Conservation (phyloP, 2,888 invertebrate species). For the Orchesellides sinensis region DNA sequence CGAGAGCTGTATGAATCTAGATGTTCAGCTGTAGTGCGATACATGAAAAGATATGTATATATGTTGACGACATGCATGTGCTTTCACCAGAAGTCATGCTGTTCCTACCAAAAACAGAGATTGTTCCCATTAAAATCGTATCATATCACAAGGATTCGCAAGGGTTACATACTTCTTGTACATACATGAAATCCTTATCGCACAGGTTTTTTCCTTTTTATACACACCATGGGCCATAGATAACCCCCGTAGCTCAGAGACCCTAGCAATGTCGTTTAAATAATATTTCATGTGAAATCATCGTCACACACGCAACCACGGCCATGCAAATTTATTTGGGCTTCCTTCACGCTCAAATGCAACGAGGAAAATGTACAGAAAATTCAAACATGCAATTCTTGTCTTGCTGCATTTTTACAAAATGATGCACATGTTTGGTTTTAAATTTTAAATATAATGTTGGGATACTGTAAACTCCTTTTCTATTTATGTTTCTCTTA, state of each 20-base stretch:
- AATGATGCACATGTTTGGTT: background rate
- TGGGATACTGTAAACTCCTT: too few relatives aligned
- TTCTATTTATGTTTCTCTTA: too few relatives aligned
- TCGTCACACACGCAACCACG: slow-evolving; percentile 6
- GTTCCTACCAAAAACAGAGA: background rate
- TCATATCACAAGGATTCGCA: background rate
- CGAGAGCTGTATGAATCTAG: too few relatives aligned
- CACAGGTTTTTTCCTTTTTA: background rate
- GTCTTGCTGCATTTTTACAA: background rate
- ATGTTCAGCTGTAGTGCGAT: too few relatives aligned
- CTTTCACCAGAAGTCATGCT: slow-evolving; percentile 4
- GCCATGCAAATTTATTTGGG: too few relatives aligned
- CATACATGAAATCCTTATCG: background rate
- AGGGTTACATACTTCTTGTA: background rate
- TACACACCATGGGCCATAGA: slow-evolving; percentile 10
- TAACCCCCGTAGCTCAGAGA: slow-evolving; percentile 34
- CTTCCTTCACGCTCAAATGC: too few relatives aligned
- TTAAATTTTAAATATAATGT: too few relatives aligned
- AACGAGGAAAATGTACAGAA: too few relatives aligned
- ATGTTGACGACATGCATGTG: background rate
- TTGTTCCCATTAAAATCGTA: slow-evolving; percentile 9
- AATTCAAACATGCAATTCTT: background rate
- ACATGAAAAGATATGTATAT: background rate
- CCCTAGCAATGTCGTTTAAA: slow-evolving; percentile 39
- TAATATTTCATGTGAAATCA: slow-evolving; percentile 42